Percentiles rank a stretch among this genome's conserved stretches.
phyloP scores from a whole-genome alignment of 2,888 invertebrate species.

The Operophtera brumata region DNA sequence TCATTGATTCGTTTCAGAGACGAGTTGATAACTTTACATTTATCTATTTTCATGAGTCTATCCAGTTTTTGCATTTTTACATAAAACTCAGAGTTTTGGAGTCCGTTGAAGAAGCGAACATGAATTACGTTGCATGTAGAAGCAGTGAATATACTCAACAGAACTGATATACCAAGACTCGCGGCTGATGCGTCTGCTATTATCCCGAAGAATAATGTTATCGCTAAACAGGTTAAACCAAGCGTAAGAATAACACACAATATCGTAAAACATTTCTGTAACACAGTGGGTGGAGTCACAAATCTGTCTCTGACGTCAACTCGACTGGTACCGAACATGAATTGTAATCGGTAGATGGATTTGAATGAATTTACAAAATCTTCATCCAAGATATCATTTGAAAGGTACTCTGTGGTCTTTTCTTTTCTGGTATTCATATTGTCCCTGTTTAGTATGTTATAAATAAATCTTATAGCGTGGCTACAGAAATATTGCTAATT shows the following conservation, averaged over 20 bases:
- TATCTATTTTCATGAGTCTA: slow-evolving; percentile 49
- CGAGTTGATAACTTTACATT: slow-evolving; percentile 38
- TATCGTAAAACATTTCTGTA: slow-evolving; percentile 51
- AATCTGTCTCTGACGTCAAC: slow-evolving; percentile 49
- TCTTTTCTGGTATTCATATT: slow-evolving; percentile 5
- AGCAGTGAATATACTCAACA: slow-evolving; percentile 32
- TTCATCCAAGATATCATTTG: slow-evolving; percentile 53
- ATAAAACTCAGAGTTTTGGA: slow-evolving; percentile 48
- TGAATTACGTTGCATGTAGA: slow-evolving; percentile 45
- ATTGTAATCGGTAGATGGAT: slow-evolving; percentile 44
- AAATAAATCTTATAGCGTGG: neutral
- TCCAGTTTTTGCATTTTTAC: slow-evolving; percentile 57
- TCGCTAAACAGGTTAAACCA: slow-evolving; percentile 21
- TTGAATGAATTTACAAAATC: slow-evolving; percentile 44
- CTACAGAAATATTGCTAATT: neutral
- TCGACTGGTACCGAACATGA: slow-evolving; percentile 49
- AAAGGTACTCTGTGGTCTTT: slow-evolving; percentile 46
- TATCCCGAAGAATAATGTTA: slow-evolving; percentile 20
- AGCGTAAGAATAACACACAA: slow-evolving; percentile 31
- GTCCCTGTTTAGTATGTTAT: too few relatives aligned
- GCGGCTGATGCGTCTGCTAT: slow-evolving; percentile 26
- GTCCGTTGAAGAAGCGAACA: slow-evolving; percentile 50
- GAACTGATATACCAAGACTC: slow-evolving; percentile 28
- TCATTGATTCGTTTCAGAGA: slow-evolving; percentile 36
- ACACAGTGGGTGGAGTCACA: slow-evolving; percentile 45